phyloP scores from a whole-genome alignment of 2,113 vertebrate genomes.

The Siniperca knerii region DNA sequence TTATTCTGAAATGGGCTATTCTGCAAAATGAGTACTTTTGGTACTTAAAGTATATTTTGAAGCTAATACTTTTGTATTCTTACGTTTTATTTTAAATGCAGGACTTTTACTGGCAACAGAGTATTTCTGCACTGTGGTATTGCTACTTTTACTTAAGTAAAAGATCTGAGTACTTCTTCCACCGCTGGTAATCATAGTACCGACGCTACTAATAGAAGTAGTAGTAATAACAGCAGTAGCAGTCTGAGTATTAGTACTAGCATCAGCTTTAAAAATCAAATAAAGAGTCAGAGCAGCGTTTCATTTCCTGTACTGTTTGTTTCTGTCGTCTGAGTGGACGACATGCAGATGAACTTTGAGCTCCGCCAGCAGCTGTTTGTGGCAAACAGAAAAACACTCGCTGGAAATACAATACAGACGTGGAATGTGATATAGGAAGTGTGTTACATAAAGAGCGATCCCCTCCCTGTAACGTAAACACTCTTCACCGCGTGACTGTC shows the following conservation, averaged over 20 bases:
- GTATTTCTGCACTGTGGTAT: too few species aligned
- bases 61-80: too few species aligned
- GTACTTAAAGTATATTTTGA: too few species aligned
- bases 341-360: constrained; percentile 11
- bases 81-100: too few species aligned
- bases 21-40: too few species aligned
- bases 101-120: too few species aligned
- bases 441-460: constrained; percentile 65
- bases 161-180: too few species aligned
- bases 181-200: too few species aligned
- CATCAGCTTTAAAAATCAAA: constrained; percentile 4
- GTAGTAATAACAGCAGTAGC: neutral
- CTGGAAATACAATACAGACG: constrained; percentile 49
- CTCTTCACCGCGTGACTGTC: neutral
- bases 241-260: neutral
- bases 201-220: neutral
- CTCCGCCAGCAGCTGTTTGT: constrained; percentile 63
- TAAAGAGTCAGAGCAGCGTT: neutral
- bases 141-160: too few species aligned
- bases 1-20: too few species aligned
- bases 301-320: constrained; percentile 23
- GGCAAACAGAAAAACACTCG: constrained; percentile 30
- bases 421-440: constrained; percentile 71
- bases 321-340: neutral
- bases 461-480: constrained; percentile 59